A percentile compares a stretch with the other conserved stretches of the same genome.
These are phyloP conservation scores for Galagoides demidoff DNA, from an alignment of 2,797 vertebrate species.

Conservation along the genomic window DNA sequence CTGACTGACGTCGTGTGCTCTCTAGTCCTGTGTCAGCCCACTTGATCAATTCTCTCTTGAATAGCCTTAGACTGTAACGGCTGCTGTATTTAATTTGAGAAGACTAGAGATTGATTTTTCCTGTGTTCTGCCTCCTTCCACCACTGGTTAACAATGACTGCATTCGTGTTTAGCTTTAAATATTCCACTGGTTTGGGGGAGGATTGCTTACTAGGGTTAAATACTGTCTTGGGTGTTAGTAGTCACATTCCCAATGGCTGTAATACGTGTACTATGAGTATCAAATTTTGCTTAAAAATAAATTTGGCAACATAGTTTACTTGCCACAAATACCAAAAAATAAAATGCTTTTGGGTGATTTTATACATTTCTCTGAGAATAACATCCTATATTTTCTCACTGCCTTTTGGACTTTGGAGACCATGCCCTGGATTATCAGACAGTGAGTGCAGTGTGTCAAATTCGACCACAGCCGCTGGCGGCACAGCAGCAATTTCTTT, in stretches of 20 bases:
- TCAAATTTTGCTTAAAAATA: constrained; percentile 55
- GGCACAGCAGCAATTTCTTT: not conserved
- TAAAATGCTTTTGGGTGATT: constrained; percentile 16
- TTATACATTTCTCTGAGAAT: not conserved
- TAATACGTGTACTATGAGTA: not conserved
- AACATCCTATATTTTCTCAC: not conserved
- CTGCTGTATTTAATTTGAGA: constrained; percentile 62
- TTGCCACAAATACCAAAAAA: not conserved
- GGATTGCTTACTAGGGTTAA: constrained; percentile 49
- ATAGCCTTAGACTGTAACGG: constrained; percentile 17
- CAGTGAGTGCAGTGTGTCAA: not conserved
- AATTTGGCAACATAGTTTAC: not conserved
- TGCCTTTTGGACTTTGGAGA: not conserved
- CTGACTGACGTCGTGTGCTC: constrained; percentile 43
- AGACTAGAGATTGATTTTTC: constrained; percentile 50
- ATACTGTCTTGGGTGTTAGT: not conserved
- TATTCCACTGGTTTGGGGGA: not conserved
- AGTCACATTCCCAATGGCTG: constrained; percentile 49
- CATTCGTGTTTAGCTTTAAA: constrained; percentile 18
- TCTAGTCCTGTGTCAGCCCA: not conserved
- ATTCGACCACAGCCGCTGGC: not conserved
- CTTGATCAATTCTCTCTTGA: constrained; percentile 46
- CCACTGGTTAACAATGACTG: constrained; percentile 40
- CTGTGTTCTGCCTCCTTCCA: not conserved
- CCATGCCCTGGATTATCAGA: not conserved